Conservation (phyloP, 2,113 vertebrate species). For the Helogale parvula region DNA sequence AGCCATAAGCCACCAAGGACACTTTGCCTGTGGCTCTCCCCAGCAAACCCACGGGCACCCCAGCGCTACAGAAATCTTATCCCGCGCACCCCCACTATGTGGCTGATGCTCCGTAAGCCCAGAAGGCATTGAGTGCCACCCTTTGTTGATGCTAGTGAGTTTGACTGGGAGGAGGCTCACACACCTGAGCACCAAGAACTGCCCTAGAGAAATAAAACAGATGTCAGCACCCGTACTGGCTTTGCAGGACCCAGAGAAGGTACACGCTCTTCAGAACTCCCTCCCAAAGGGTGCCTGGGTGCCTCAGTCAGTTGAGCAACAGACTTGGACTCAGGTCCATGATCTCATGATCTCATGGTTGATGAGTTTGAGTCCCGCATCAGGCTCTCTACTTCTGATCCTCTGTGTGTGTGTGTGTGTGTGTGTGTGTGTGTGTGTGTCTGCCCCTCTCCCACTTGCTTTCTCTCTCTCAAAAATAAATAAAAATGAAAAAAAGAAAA, state of each 20-base stretch:
- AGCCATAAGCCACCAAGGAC: background rate
- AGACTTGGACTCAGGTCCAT: no score
- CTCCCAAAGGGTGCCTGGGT: no score
- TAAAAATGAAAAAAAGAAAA: no score
- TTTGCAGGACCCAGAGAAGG: background rate
- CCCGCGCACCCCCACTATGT: rapidly evolving
- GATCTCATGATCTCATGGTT: no score
- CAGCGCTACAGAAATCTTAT: background rate
- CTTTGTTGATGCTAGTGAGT: background rate
- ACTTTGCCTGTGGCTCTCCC: background rate
- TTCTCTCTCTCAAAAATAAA: no score
- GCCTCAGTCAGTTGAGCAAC: no score
- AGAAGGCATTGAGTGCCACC: background rate
- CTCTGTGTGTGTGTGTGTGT: no score
- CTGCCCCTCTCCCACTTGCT: no score
- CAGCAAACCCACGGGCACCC: background rate
- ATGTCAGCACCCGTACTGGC: background rate
- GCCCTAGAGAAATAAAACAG: background rate
- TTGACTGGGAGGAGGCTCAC: background rate
- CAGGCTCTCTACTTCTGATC: no score
- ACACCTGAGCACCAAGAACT: background rate
- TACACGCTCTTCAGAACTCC: no score
- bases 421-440: no score
- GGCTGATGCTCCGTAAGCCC: background rate
- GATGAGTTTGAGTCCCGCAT: no score